Evolutionary conservation across 2,113 vertebrate species (phyloP).

Genomic region (Alectura lathami): DNA sequence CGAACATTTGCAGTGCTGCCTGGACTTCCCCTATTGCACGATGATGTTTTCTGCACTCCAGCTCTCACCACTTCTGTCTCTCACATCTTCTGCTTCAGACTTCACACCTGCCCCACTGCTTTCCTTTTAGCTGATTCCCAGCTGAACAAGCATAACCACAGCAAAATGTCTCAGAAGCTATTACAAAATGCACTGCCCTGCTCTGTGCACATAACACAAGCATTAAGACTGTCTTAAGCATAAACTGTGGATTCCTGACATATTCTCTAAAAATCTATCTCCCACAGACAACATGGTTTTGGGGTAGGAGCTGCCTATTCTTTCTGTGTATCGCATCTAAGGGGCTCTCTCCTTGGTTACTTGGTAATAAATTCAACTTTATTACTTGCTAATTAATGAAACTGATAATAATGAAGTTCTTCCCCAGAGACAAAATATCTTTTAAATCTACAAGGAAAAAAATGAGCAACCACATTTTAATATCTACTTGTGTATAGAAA

Average conservation of each 20-base stretch:
- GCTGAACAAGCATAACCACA: not conserved
- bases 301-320: not conserved
- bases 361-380: conserved; percentile 33
- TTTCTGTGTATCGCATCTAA: not conserved
- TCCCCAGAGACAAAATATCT: conserved; percentile 34
- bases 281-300: not conserved
- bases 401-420: conserved; percentile 12
- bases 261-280: not conserved
- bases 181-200: not conserved
- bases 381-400: conserved; percentile 44
- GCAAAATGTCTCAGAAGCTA: not conserved
- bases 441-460: not conserved
- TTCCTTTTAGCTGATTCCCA: conserved; percentile 4
- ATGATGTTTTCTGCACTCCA: not conserved
- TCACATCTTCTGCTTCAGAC: not conserved
- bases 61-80: not conserved
- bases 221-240: not conserved
- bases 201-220: not conserved
- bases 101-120: not conserved
- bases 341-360: not conserved
- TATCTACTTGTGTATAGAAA: conserved; percentile 20
- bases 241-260: not conserved
- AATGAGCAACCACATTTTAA: conserved; percentile 23
- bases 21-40: not conserved
- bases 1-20: not conserved